Base-by-base conservation (phyloP, 2,797 vertebrate species). In the Brotula barbata region DNA sequence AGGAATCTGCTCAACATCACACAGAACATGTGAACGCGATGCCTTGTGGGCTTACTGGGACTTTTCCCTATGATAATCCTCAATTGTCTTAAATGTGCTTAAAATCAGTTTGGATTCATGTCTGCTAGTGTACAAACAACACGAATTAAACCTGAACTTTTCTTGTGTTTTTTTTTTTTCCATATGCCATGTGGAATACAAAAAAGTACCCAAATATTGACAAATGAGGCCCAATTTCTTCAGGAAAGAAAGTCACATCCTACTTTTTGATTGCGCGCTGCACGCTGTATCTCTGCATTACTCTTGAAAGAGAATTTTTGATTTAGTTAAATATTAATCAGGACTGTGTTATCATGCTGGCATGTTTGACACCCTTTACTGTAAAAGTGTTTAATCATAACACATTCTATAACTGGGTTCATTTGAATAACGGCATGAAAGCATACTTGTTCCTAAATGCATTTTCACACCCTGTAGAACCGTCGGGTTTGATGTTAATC, bases 261-360 rank as follows among this genome's bases (percentile, higher is more conserved):
- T 21, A 14, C 60, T 21, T 67, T 11, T 61, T 86, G 87, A 92
- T 90, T 88, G 82, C 80, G 81, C 39, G 75, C 82, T 48, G 85
- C n/a, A n/a, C n/a, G n/a, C 73, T 82, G 74, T 71, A 85, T 88
- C 74, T 82, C 77, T 64, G 80, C 84, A 65, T 88, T 84, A 48
- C 77, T 89, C 90, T 88, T 92, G 80, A 93, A 91, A 92, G 89
- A 67, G 89, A 92, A 92, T 92, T 81, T 75, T 58, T 70, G 71
- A 90, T 86, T 87, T 83, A 70, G 71, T 90, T 91, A 83, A 88
- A 91, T 88, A 92, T 91, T 90, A 88, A 88, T 88, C 68, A 73
- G 68, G 85, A 88, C 90, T 90, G 88, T 65, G 85, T 89, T 88
- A 88, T 55, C 58, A 36, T 20, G 55, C 75, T 69, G 65, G 40